Conservation (phyloP, 2,888 invertebrate species). For the Coelogynopora nodosa region DNA sequence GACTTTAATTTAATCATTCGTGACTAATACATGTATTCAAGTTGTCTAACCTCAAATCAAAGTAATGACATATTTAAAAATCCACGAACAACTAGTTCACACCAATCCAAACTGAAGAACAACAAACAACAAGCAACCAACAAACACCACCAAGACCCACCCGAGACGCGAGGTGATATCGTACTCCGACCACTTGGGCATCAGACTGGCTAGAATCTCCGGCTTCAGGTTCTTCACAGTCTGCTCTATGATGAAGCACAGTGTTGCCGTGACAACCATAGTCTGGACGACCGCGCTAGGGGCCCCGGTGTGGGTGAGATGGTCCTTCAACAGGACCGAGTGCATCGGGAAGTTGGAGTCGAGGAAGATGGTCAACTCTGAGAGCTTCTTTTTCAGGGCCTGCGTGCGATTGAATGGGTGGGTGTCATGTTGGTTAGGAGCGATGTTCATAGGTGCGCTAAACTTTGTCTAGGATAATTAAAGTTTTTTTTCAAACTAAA, state of each 20-base stretch:
- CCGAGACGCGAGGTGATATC: not conserved
- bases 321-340: conserved; percentile 37
- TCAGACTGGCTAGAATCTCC: not conserved
- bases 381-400: not conserved
- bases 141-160: not conserved
- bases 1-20: no score
- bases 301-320: conserved; percentile 6
- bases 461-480: no score
- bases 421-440: no score
- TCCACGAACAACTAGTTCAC: no score
- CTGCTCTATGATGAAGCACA: conserved; percentile 26
- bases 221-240: conserved; percentile 5
- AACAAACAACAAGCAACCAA: no score
- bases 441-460: no score
- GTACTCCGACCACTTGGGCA: not conserved
- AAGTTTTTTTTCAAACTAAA: no score
- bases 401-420: no score
- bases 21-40: no score
- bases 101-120: no score
- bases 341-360: conserved; percentile 25
- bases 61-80: no score
- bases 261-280: conserved; percentile 30
- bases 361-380: not conserved
- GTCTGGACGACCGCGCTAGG: not conserved
- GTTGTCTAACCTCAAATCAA: no score